Conservation (phyloP, 1,140 invertebrate species). For the Aphelenchoides besseyi region DNA sequence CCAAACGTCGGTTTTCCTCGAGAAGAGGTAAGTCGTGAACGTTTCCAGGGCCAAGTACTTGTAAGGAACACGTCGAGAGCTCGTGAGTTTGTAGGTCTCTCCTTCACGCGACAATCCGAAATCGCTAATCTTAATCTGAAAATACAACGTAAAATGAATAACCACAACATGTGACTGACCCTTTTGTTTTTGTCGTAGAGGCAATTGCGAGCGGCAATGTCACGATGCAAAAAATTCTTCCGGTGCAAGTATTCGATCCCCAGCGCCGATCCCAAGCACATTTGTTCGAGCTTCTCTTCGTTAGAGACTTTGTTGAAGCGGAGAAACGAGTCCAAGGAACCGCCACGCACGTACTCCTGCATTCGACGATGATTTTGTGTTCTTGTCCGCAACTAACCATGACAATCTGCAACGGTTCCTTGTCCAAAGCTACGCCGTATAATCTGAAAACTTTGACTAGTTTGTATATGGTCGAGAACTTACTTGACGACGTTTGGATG, state of each 20-base stretch:
- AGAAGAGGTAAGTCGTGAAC: constrained; percentile 26
- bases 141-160: neutral
- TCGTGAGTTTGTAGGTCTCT: constrained; percentile 16
- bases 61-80: constrained; percentile 21
- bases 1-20: constrained; percentile 32
- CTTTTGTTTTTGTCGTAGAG: constrained; percentile 13
- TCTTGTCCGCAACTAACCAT: constrained; percentile 19
- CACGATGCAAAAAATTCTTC: constrained; percentile 24
- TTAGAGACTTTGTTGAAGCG: neutral
- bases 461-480: neutral
- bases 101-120: constrained; percentile 38
- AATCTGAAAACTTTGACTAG: neutral
- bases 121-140: constrained; percentile 35
- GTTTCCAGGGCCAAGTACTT: constrained; percentile 42
- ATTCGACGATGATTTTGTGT: neutral
- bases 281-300: constrained; percentile 24
- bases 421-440: constrained; percentile 37
- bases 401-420: constrained; percentile 41
- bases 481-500: constrained; percentile 39
- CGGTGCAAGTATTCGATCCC: constrained; percentile 34
- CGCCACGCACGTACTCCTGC: constrained; percentile 23
- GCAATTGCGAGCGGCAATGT: constrained; percentile 38
- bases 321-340: constrained; percentile 22
- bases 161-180: neutral
- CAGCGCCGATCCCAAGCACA: constrained; percentile 28